Base-by-base conservation (phyloP, 2,888 invertebrate species). In the Beris chalybata region DNA sequence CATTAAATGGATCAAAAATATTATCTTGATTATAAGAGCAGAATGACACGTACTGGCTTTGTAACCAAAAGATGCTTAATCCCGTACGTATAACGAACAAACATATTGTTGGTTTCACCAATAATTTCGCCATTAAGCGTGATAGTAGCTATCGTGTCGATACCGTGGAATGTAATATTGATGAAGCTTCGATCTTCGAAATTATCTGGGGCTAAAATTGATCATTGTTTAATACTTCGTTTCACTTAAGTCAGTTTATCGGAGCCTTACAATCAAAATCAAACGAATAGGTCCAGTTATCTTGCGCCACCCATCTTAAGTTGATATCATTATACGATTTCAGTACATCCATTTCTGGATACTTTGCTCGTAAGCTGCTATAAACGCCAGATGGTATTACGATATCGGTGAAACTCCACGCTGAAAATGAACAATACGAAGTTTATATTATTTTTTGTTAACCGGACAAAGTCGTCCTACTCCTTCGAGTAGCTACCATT, bases 71-170 rank as follows among this genome's bases (percentile, higher is more conserved):
- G 74, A 31, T 82, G 70, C 72, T 87, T 89, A 9, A 95, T 82
- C 72, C 91, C 85, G 74, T 87, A 90, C 29, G 83, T 83, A 75
- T 94, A 92, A 76, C 87, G 84, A 5, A 90, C 83, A 78, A 96
- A 96, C 95, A 95, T 95, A 77, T 96, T 95, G 71, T 88, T 83
- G 0, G 89, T 86, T 38, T 77, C 76, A 1, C 89, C 92, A 48
- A 95, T 76, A 0, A 82, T 75, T 29, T 82, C 73, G 12, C 83
- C 85, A 79, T 97, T 97, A 11, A 97, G 69, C 72, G 81, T 83
- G 52, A 97, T 82, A n/a, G 81, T 84, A 3, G 93, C 85, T 67
- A 92, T 85, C 0, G 96, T 95, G 77, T 97, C 97, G 54, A 97
- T 78, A 2, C 97, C 97, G 73, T 94, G 86, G 67, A 93, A 88